These are phyloP conservation scores for Araneus ventricosus DNA, from an alignment of 1,140 invertebrate genomes.

Conservation along the genomic window DNA sequence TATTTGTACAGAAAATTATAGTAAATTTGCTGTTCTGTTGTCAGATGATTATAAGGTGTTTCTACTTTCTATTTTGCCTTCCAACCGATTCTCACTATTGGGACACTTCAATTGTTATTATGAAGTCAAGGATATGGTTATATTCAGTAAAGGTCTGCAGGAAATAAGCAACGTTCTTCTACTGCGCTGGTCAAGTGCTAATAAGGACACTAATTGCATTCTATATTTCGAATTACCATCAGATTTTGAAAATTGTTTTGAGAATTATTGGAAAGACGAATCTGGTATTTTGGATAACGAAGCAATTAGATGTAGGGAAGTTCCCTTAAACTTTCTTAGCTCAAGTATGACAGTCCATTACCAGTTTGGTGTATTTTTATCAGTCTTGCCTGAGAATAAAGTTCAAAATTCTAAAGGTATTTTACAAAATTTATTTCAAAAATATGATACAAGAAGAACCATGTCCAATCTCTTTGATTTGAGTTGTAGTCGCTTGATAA, in stretches of 20 bases:
- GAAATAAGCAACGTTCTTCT: not conserved
- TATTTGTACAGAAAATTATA: constrained; percentile 9
- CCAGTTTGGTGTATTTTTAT: not conserved
- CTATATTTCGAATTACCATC: not conserved
- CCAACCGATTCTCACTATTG: not conserved
- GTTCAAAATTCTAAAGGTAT: not conserved
- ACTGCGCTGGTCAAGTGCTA: not conserved
- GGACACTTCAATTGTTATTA: not conserved
- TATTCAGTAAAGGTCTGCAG: not conserved
- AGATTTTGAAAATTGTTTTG: constrained; percentile 4
- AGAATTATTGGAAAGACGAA: constrained; percentile 58
- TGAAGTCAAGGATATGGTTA: constrained; percentile 11
- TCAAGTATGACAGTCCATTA: constrained; percentile 19
- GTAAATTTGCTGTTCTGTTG: constrained; percentile 20
- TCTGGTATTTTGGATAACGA: constrained; percentile 5
- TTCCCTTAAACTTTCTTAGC: not conserved
- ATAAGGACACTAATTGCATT: not conserved
- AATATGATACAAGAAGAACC: not conserved
- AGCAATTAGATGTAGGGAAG: not conserved
- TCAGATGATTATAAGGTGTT: constrained; percentile 12
- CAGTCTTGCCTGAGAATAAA: not conserved
- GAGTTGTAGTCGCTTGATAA: not conserved
- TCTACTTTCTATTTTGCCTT: constrained; percentile 27
- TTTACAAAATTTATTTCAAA: not conserved
- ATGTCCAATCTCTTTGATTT: not conserved